Base-by-base conservation (phyloP, 2,888 invertebrate species). In the Lasioglossum marginatum region DNA sequence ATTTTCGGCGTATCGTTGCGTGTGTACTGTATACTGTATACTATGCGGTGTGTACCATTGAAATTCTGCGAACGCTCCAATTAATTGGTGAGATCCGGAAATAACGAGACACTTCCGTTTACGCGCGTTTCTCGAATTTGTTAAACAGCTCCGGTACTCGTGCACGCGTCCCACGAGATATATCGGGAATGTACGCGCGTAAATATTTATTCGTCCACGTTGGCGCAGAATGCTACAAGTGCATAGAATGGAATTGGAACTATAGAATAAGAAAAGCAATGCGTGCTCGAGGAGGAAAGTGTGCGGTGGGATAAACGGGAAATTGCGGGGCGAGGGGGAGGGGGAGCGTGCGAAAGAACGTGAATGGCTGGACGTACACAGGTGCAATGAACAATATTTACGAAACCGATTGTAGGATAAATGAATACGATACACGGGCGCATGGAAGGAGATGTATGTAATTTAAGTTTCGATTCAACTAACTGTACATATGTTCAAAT, bases 401-500 rank as follows among this genome's bases (percentile, higher is more conserved):
- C 73, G 83, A 66, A 40, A 73, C 73, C 63, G 63, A 31, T 70
- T 70, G 77, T 79, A 85, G 43, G 37, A 82, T 68, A 89, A 83
- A 72, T n/a, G 76, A 81, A 81, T 77, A 82, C 81, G 77, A 73
- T 76, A 72, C 45, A 66, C 34, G 74, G 57, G 57, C 66, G 57
- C 71, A 48, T 37, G 34, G 63, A 73, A 34, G 31, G 48, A 10
- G 68, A 40, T 70, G 85, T 79, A 77, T 77, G 73, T 76, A 77
- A 77, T 63, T 48, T 71, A 57, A 68, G 48, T 27, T 66, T n/a
- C 3, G 23, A 60, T 66, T 71, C 79, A 76, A 74, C 79, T 78
- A 82, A 48, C 76, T 85, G 86, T 83, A 82, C 78, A 86, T 88
- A 88, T 77, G 79, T 71, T 70, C 76, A 79, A n/a, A 82, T 76